Conservation (phyloP, 2,113 vertebrate species). For the Grammomys surdaster region DNA sequence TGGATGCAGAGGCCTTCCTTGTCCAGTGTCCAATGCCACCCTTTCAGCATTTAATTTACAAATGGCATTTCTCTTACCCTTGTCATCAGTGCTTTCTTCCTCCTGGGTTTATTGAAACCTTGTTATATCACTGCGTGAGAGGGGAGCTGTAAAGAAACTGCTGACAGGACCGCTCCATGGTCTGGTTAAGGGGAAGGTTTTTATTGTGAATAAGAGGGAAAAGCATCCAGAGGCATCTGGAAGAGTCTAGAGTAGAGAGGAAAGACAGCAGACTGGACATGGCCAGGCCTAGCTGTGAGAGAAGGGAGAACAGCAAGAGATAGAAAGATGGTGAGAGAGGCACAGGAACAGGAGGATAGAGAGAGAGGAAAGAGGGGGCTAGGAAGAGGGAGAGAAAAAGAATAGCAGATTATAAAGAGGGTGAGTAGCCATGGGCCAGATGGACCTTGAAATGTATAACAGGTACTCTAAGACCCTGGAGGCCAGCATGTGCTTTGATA, state of each 20-base stretch:
- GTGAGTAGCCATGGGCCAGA: background rate
- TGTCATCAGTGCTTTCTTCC: background rate
- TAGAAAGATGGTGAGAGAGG: background rate
- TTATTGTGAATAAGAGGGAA: background rate
- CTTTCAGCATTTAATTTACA: slow-evolving; percentile 1
- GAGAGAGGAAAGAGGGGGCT: background rate
- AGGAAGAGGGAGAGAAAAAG: background rate
- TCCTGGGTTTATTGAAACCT: background rate
- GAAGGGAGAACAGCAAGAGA: background rate
- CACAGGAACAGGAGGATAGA: background rate
- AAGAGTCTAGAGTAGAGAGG: background rate
- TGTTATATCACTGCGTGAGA: background rate
- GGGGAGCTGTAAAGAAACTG: background rate
- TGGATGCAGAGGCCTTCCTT: background rate
- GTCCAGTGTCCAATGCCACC: background rate
- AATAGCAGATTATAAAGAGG: background rate
- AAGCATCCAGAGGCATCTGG: background rate
- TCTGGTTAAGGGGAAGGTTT: background rate
- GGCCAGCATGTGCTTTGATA: background rate
- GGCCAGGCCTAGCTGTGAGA: background rate
- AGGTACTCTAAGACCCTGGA: background rate
- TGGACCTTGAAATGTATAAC: background rate
- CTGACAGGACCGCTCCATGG: background rate
- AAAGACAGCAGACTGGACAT: background rate
- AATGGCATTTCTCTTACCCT: background rate